These are phyloP conservation scores for Pachypeltis micranthus DNA, from an alignment of 1,140 invertebrate genomes.

Conservation along the genomic window DNA sequence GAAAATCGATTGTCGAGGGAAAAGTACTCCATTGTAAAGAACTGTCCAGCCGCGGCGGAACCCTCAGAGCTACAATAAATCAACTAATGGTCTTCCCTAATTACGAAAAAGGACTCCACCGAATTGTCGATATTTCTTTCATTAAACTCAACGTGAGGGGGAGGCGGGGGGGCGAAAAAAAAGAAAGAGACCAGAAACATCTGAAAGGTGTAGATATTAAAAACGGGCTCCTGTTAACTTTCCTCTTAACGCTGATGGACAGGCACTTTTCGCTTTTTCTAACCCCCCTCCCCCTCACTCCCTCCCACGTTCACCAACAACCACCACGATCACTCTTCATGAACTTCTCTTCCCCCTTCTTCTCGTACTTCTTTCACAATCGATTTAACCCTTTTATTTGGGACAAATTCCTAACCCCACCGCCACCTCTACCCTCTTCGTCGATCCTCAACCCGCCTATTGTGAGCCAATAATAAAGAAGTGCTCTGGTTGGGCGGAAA, in stretches of 20 bases:
- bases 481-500: not conserved
- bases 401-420: not conserved
- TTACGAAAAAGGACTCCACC: not conserved
- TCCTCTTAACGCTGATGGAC: not conserved
- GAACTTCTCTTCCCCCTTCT: too few species aligned
- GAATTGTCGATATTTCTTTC: not conserved
- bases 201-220: too few species aligned
- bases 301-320: not conserved
- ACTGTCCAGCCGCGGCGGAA: too few species aligned
- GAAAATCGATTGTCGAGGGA: too few species aligned
- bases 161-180: not conserved
- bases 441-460: not conserved
- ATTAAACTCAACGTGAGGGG: not conserved
- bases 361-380: not conserved
- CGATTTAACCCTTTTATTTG: not conserved
- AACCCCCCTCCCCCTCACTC: not conserved
- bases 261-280: not conserved
- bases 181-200: not conserved
- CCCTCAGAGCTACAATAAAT: not conserved
- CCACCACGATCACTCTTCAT: too few species aligned
- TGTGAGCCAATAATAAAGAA: not conserved
- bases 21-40: too few species aligned
- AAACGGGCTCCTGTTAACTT: too few species aligned
- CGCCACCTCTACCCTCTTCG: too few species aligned
- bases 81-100: not conserved